These are phyloP conservation scores for Agrochola lychnidis DNA, from an alignment of 2,888 invertebrate species.

Conservation along the genomic window DNA sequence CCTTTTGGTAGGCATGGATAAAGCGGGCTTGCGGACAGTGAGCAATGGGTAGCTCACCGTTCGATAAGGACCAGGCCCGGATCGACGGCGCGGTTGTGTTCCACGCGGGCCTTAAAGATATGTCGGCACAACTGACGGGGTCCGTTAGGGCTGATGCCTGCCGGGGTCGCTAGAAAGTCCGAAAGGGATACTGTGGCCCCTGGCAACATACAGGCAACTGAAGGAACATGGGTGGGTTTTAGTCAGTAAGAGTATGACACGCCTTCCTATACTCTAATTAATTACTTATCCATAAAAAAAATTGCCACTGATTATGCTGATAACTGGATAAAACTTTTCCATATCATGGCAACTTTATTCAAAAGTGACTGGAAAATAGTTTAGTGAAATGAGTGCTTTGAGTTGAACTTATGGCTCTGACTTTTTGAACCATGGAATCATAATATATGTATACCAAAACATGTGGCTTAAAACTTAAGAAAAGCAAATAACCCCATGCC, in stretches of 20 bases:
- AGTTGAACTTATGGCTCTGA: neutral
- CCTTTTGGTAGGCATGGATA: neutral
- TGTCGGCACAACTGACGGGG: no score
- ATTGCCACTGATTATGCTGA: neutral
- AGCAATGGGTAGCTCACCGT: no score
- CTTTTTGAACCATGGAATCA: neutral
- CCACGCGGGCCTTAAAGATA: no score
- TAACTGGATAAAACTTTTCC: neutral
- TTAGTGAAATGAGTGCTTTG: neutral
- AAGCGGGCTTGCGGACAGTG: no score
- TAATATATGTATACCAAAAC: neutral
- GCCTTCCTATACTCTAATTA: neutral
- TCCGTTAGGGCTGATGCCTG: no score
- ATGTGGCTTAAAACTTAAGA: neutral
- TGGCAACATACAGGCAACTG: no score
- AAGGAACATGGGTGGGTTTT: no score
- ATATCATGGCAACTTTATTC: neutral
- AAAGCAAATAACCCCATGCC: slow-evolving; percentile 12
- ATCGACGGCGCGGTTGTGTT: no score
- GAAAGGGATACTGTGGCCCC: no score
- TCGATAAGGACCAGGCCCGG: no score
- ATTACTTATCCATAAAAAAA: neutral
- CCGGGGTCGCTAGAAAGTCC: no score
- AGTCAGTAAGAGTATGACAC: no score
- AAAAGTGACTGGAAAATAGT: neutral